These are phyloP conservation scores for Leucophenga montana DNA, from an alignment of 2,888 invertebrate species.

Conservation along the genomic window DNA sequence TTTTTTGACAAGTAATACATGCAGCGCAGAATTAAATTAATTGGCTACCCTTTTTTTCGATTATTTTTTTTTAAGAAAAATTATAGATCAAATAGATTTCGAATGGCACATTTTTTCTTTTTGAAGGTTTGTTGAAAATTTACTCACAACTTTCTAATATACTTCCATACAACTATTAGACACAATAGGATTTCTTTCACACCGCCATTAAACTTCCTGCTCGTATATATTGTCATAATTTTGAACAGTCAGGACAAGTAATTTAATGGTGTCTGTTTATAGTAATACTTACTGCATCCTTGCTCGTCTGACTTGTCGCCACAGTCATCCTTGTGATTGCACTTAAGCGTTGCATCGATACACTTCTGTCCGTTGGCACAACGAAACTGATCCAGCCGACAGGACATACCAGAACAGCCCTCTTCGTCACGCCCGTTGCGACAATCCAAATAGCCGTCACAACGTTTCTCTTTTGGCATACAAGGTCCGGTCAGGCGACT, in stretches of 20 bases:
- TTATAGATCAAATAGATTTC: too few relatives aligned
- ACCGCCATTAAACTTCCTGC: too few relatives aligned
- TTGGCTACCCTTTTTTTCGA: too few relatives aligned
- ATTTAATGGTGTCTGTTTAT: not conserved
- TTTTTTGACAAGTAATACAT: too few relatives aligned
- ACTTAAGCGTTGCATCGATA: constrained; percentile 83
- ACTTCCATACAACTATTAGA: too few relatives aligned
- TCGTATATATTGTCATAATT: too few relatives aligned
- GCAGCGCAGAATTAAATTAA: too few relatives aligned
- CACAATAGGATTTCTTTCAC: too few relatives aligned
- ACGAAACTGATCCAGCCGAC: constrained; percentile 88
- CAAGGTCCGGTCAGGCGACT: constrained; percentile 81
- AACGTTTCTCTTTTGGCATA: constrained; percentile 89
- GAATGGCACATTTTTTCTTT: too few relatives aligned
- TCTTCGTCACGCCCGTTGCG: constrained; percentile 87
- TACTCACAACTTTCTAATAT: too few relatives aligned
- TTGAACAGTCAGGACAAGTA: not conserved
- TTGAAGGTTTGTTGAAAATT: too few relatives aligned
- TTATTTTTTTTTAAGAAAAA: too few relatives aligned
- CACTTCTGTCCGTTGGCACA: constrained; percentile 87
- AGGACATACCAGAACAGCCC: constrained; percentile 81
- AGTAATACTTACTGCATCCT: constrained; percentile 83
- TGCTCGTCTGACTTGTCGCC: constrained; percentile 93
- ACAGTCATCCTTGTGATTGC: constrained; percentile 93
- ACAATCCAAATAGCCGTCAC: constrained; percentile 93